A percentile compares a stretch with the other conserved stretches of the same genome.
Conservation (phyloP, 2,888 invertebrate genomes). For the Erebia ligea region DNA sequence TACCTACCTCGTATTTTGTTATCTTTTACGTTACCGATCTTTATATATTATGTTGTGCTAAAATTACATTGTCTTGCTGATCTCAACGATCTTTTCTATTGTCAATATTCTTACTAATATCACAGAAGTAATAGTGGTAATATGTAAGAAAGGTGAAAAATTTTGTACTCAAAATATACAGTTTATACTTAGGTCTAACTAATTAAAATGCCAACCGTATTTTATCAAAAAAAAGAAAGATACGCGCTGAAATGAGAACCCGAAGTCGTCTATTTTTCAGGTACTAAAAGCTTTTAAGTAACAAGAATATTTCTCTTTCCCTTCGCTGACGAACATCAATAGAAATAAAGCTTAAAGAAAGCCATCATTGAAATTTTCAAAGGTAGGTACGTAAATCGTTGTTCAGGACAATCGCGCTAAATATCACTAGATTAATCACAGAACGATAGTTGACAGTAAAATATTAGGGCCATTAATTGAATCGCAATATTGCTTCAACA, state of each 20-base stretch:
- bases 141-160: too few species aligned
- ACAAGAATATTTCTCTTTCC: not conserved
- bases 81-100: too few species aligned
- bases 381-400: slow-evolving; percentile 18
- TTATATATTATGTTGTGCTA: too few species aligned
- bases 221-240: not conserved
- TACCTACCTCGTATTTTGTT: too few species aligned
- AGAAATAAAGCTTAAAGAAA: slow-evolving; percentile 10
- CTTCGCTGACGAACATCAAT: not conserved
- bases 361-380: slow-evolving; percentile 15
- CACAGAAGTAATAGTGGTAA: too few species aligned
- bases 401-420: slow-evolving; percentile 33
- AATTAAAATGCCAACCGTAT: too few species aligned
- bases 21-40: too few species aligned
- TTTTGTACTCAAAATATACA: too few species aligned
- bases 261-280: slow-evolving; percentile 9
- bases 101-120: too few species aligned
- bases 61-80: too few species aligned
- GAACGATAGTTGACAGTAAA: slow-evolving; percentile 69
- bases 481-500: slow-evolving; percentile 72
- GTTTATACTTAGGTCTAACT: too few species aligned
- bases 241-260: too few species aligned
- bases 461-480: slow-evolving; percentile 74
- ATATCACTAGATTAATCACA: slow-evolving; percentile 60
- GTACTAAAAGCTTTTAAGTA: slow-evolving; percentile 7